A percentile compares a stretch with the other conserved stretches of the same genome.
These are phyloP conservation scores for Odontomachus brunneus DNA, from an alignment of 1,140 invertebrate species.

Conservation along the genomic window DNA sequence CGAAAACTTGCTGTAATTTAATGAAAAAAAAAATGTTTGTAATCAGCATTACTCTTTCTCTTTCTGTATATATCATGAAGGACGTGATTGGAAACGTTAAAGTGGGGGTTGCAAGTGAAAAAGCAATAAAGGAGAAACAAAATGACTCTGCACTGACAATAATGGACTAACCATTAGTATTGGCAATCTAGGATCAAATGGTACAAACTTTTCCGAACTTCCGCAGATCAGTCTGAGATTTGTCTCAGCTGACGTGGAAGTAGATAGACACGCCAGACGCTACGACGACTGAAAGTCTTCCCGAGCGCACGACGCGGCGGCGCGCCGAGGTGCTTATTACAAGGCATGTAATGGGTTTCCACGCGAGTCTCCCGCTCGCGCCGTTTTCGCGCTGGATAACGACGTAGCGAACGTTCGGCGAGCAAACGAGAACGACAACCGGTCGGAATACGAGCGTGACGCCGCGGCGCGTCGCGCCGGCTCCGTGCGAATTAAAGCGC, in stretches of 20 bases:
- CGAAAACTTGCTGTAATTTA: too few relatives aligned
- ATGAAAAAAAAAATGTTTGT: too few relatives aligned
- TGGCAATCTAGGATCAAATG: too few relatives aligned
- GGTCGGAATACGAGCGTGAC: slow-evolving; percentile 38
- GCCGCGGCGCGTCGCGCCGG: slow-evolving; percentile 1
- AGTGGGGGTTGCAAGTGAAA: too few relatives aligned
- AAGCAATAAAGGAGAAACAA: too few relatives aligned
- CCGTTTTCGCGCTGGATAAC: slow-evolving; percentile 54
- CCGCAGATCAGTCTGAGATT: not conserved
- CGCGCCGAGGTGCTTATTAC: slow-evolving; percentile 66
- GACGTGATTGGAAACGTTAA: too few relatives aligned
- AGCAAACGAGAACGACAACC: slow-evolving; percentile 36
- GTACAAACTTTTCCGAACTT: too few relatives aligned
- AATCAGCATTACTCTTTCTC: too few relatives aligned
- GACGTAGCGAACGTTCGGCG: slow-evolving; percentile 11
- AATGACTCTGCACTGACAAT: too few relatives aligned
- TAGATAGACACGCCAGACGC: not conserved
- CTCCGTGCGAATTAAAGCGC: slow-evolving; percentile 68
- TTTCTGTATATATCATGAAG: too few relatives aligned
- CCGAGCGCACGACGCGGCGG: slow-evolving; percentile 11
- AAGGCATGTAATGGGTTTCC: slow-evolving; percentile 70
- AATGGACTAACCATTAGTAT: too few relatives aligned
- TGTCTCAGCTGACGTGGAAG: not conserved
- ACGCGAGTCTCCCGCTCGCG: slow-evolving; percentile 57
- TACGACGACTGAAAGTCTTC: slow-evolving; percentile 15